phyloP scores from a whole-genome alignment of 2,888 invertebrate genomes.

The Thymelicus acteon region DNA sequence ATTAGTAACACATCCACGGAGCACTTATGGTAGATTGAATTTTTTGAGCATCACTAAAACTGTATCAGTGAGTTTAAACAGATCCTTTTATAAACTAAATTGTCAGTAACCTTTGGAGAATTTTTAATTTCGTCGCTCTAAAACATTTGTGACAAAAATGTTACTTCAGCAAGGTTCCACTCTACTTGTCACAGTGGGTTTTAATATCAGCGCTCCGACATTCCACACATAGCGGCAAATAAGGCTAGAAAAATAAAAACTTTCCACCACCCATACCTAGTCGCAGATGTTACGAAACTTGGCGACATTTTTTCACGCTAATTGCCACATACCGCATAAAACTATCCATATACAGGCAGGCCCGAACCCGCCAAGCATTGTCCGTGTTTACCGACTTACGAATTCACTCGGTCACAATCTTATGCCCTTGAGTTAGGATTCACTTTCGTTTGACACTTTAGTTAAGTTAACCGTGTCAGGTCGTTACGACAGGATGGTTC shows the following conservation, averaged over 20 bases:
- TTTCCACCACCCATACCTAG: slow-evolving; percentile 19
- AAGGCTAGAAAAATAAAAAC: slow-evolving; percentile 27
- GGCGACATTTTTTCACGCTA: slow-evolving; percentile 51
- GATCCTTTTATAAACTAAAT: neutral
- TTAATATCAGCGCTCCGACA: slow-evolving; percentile 26
- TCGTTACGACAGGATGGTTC: slow-evolving; percentile 42
- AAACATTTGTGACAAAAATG: slow-evolving; percentile 7
- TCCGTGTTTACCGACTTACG: slow-evolving; percentile 22
- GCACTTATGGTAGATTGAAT: too few relatives aligned
- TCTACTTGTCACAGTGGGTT: slow-evolving; percentile 9
- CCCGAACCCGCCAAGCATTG: slow-evolving; percentile 37
- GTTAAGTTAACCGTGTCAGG: neutral
- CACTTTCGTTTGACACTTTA: slow-evolving; percentile 16
- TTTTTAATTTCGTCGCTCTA: neutral
- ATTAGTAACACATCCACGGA: too few relatives aligned
- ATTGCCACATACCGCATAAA: slow-evolving; percentile 48
- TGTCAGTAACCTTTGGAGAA: neutral
- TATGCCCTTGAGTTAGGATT: slow-evolving; percentile 25
- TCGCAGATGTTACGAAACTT: slow-evolving; percentile 45
- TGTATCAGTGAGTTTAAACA: neutral
- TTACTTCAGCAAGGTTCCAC: neutral
- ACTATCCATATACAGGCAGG: slow-evolving; percentile 46
- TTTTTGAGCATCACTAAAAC: neutral
- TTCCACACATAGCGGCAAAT: slow-evolving; percentile 11
- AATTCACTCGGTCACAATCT: slow-evolving; percentile 20